phyloP scores from a whole-genome alignment of 1,140 invertebrate species.

The Drosophila nikananu region DNA sequence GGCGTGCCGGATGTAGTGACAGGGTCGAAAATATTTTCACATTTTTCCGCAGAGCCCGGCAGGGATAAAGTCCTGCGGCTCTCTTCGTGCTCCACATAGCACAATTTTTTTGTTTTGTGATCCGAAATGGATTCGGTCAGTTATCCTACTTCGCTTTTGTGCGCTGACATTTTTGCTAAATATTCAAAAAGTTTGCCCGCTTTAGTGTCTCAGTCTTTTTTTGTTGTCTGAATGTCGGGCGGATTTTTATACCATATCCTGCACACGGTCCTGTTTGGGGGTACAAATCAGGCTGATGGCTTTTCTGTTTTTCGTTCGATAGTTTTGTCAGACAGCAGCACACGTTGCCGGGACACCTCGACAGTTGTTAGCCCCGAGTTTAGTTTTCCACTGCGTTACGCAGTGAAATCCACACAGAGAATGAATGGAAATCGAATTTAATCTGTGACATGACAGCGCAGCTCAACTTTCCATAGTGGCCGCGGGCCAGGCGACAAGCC shows the following conservation, averaged over 20 bases:
- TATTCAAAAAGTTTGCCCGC: conserved; percentile 66
- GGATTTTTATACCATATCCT: conserved; percentile 42
- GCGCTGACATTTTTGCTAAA: conserved; percentile 59
- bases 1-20: conserved; percentile 70
- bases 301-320: conserved; percentile 55
- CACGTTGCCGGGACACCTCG: conserved; percentile 31
- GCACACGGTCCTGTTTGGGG: conserved; percentile 16
- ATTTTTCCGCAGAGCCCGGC: conserved; percentile 52
- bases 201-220: conserved; percentile 53
- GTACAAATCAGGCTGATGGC: conserved; percentile 46
- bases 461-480: conserved; percentile 21
- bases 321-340: conserved; percentile 29
- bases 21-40: conserved; percentile 70
- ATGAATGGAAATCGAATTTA: conserved; percentile 37
- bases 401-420: conserved; percentile 24
- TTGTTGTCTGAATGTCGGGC: conserved; percentile 21
- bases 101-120: conserved; percentile 32
- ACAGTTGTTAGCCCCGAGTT: conserved; percentile 34
- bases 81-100: conserved; percentile 39
- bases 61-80: conserved; percentile 33
- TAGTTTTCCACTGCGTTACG: conserved; percentile 25
- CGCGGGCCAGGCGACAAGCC: not conserved
- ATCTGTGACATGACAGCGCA: conserved; percentile 22
- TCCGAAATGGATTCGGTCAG: conserved; percentile 45
- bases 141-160: conserved; percentile 30